Conservation (phyloP, 2,888 invertebrate species). For the Odontocolon sp. region DNA sequence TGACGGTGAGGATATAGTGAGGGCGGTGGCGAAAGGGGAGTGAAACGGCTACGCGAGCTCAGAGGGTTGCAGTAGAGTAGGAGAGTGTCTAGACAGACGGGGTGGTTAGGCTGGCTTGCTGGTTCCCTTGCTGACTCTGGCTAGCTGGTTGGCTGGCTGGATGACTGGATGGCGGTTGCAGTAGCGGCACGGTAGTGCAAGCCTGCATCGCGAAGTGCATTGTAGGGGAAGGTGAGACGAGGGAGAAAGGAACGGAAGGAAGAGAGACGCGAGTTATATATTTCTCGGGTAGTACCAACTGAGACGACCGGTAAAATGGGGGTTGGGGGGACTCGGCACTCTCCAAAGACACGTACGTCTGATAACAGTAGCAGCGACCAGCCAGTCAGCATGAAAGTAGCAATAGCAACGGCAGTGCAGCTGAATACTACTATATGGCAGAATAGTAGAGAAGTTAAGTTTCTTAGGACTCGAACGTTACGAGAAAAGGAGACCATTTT, state of each 20-base stretch:
- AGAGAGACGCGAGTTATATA: constrained; percentile 61
- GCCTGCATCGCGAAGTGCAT: constrained; percentile 53
- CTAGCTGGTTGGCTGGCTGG: constrained; percentile 64
- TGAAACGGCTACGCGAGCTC: constrained; percentile 63
- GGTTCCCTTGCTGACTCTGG: constrained; percentile 63
- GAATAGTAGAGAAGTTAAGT: not conserved
- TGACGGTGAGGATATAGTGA: constrained; percentile 45
- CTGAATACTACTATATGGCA: not conserved
- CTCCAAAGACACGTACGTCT: constrained; percentile 5
- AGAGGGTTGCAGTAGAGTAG: constrained; percentile 78
- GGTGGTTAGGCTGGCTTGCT: constrained; percentile 73
- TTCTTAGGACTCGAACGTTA: constrained; percentile 9
- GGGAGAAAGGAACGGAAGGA: constrained; percentile 29
- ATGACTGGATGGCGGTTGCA: constrained; percentile 69
- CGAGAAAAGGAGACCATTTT: constrained; percentile 8
- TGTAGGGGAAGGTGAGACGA: constrained; percentile 38
- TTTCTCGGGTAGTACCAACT: constrained; percentile 37
- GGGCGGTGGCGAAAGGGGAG: constrained; percentile 57
- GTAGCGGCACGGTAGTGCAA: constrained; percentile 57
- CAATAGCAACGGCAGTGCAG: not conserved
- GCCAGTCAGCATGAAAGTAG: not conserved
- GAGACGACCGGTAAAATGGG: constrained; percentile 14
- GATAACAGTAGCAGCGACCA: not conserved
- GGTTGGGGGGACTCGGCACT: not conserved
- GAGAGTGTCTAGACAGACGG: constrained; percentile 79